Evolutionary conservation across 2,113 vertebrate genomes (phyloP).

Genomic region (Thunnus thynnus): DNA sequence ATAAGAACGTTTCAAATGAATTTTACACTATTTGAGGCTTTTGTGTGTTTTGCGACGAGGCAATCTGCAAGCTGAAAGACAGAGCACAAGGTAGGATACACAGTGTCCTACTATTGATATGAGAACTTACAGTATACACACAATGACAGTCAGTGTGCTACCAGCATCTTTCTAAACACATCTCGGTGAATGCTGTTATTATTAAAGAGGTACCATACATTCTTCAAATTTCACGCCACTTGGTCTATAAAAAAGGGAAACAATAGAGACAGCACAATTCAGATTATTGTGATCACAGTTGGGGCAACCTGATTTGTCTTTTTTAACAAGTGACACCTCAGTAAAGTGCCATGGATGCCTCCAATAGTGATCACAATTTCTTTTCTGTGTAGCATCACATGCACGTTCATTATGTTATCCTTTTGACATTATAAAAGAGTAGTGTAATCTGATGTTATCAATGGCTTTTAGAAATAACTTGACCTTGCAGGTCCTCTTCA

Average conservation of each 20-base stretch:
- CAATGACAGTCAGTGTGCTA: conserved; percentile 35
- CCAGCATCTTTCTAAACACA: conserved; percentile 16
- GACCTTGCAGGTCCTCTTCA: conserved; percentile 44
- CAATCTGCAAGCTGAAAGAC: conserved; percentile 40
- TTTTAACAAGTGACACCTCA: neutral
- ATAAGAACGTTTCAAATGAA: conserved; percentile 7
- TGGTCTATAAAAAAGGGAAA: neutral
- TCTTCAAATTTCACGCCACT: neutral
- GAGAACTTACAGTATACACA: conserved; percentile 30
- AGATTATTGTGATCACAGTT: neutral
- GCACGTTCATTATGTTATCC: conserved; percentile 28
- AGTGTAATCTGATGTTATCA: conserved; percentile 22
- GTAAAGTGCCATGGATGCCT: neutral
- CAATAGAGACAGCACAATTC: neutral
- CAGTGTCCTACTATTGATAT: conserved; percentile 6
- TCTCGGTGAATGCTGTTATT: conserved; percentile 6
- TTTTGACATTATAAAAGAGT: conserved; percentile 28
- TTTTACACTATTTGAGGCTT: conserved; percentile 13
- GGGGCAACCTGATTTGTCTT: neutral
- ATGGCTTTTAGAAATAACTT: conserved; percentile 38
- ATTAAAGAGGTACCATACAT: conserved; percentile 2
- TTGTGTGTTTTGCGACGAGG: conserved; percentile 17
- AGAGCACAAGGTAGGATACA: conserved; percentile 5
- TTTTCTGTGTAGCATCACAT: conserved; percentile 26
- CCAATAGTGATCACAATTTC: neutral